These are phyloP conservation scores for Diplosoma virens DNA, from an alignment of 23 tunicate genomes.

Conservation along the genomic window DNA sequence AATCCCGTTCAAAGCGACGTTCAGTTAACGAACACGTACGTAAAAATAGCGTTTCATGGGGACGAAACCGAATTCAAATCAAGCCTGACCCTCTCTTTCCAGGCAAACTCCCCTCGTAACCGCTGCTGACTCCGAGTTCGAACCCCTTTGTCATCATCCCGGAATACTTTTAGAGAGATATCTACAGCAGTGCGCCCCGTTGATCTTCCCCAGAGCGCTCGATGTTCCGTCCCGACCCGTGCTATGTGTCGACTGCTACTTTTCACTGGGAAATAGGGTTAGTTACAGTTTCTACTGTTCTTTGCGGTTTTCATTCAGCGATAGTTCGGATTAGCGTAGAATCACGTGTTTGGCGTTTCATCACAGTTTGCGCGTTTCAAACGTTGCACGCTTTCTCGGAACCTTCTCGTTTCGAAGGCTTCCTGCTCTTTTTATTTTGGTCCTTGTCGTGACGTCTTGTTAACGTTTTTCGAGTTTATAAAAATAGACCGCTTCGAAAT, in stretches of 20 bases:
- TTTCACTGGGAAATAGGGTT: constrained; percentile 68
- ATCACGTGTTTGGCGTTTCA: too few relatives aligned
- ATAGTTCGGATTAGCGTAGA: neutral
- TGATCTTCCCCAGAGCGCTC: constrained; percentile 45
- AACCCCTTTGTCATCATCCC: constrained; percentile 62
- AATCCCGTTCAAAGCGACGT: neutral
- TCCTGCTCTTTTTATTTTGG: too few relatives aligned
- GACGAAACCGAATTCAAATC: neutral
- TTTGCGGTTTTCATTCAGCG: neutral
- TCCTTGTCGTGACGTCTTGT: too few relatives aligned
- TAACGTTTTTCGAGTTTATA: too few relatives aligned
- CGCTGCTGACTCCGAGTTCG: constrained; percentile 62
- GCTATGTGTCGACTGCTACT: constrained; percentile 57
- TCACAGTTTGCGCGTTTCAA: too few relatives aligned
- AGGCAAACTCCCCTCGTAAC: constrained; percentile 38
- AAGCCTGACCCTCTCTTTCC: neutral
- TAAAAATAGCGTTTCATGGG: neutral
- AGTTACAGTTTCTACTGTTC: neutral
- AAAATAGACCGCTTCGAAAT: too few relatives aligned
- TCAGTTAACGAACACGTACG: constrained; percentile 2
- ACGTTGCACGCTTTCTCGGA: too few relatives aligned
- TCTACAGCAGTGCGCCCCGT: constrained; percentile 19
- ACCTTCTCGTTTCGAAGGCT: too few relatives aligned
- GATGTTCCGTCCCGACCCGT: constrained; percentile 49
- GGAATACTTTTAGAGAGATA: constrained; percentile 44